Evolutionary conservation across 2,797 vertebrate genomes (phyloP).

Genomic region (Amblyraja radiata): DNA sequence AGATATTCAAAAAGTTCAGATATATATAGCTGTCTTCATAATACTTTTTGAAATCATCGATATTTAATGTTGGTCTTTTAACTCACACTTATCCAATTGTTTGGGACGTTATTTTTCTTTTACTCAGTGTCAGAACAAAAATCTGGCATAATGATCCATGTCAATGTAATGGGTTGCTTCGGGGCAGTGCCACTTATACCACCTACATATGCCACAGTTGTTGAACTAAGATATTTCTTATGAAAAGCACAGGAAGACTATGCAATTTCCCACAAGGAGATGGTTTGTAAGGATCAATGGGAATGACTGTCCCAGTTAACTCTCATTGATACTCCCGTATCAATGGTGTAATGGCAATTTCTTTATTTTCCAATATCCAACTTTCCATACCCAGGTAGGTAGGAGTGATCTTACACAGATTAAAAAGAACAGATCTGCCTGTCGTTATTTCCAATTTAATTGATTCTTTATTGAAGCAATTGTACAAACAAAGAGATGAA

Average conservation of each 20-base stretch:
- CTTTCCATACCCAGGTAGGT: too few species aligned
- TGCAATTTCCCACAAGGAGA: not conserved
- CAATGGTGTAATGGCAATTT: too few species aligned
- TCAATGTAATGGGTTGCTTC: not conserved
- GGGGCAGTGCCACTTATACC: not conserved
- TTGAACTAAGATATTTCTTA: not conserved
- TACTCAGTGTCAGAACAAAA: not conserved
- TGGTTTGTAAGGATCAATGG: not conserved
- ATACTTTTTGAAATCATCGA: not conserved
- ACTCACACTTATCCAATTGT: not conserved
- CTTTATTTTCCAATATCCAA: too few species aligned
- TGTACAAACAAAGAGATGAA: too few species aligned
- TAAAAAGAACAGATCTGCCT: too few species aligned
- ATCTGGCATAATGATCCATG: not conserved
- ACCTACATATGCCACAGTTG: not conserved
- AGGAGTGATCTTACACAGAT: too few species aligned
- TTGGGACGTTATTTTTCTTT: not conserved
- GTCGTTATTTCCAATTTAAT: too few species aligned
- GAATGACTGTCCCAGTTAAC: too few species aligned
- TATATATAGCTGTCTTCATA: not conserved
- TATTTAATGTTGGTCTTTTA: not conserved
- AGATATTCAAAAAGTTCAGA: not conserved
- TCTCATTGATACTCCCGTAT: not conserved
- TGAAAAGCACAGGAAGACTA: not conserved
- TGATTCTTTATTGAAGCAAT: too few species aligned